Evolutionary conservation across 2,113 vertebrate species (phyloP).

Genomic region (Taurulus bubalis): DNA sequence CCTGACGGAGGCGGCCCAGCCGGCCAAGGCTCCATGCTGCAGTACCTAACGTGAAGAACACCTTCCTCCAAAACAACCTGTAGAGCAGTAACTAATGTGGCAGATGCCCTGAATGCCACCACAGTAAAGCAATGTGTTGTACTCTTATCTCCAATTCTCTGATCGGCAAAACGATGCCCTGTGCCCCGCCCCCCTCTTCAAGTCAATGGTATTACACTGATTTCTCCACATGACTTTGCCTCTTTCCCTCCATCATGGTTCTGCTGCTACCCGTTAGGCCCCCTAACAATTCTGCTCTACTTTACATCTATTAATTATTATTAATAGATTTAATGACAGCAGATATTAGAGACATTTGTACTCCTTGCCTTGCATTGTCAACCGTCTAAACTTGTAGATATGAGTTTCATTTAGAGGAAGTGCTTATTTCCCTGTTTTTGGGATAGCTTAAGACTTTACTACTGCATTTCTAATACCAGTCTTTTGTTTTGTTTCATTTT

Average conservation of each 20-base stretch:
- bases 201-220: constrained; percentile 45
- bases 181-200: neutral
- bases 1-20: constrained; percentile 93
- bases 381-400: constrained; percentile 34
- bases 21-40: constrained; percentile 93
- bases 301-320: constrained; percentile 32
- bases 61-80: constrained; percentile 35
- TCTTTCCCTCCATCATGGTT: constrained; percentile 53
- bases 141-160: constrained; percentile 59
- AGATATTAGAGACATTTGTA: constrained; percentile 39
- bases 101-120: constrained; percentile 66
- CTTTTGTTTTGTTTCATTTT: constrained; percentile 69
- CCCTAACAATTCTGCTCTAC: constrained; percentile 45
- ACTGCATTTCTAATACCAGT: constrained; percentile 86
- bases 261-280: constrained; percentile 62
- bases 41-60: constrained; percentile 88
- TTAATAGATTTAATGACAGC: constrained; percentile 37
- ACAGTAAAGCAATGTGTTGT: constrained; percentile 75
- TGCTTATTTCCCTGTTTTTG: constrained; percentile 81
- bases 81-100: constrained; percentile 76
- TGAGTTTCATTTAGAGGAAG: constrained; percentile 83
- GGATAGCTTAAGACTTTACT: constrained; percentile 83
- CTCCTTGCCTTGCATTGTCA: constrained; percentile 37
- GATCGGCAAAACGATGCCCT: constrained; percentile 60
- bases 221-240: constrained; percentile 32